Conservation (phyloP, 2,113 vertebrate genomes). For the Pteronura brasiliensis region DNA sequence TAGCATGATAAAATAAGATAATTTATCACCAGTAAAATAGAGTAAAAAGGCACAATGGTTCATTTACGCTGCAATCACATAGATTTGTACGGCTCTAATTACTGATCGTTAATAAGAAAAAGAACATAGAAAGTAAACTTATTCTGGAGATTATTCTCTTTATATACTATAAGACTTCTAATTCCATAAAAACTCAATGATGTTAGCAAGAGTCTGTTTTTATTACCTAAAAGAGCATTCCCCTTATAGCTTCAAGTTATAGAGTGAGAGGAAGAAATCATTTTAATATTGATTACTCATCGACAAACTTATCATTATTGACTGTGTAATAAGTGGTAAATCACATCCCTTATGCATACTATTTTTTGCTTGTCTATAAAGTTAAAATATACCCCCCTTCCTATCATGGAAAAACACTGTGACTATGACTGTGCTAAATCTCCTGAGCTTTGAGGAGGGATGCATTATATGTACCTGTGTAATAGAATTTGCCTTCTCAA, state of each 20-base stretch:
- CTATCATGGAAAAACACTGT: background rate
- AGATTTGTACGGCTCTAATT: background rate
- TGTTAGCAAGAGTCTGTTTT: background rate
- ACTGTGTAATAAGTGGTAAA: background rate
- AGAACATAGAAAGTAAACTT: background rate
- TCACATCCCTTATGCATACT: background rate
- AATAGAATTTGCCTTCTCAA: background rate
- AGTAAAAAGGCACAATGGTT: background rate
- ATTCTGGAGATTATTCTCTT: background rate
- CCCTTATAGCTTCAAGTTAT: background rate
- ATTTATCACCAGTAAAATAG: conserved; percentile 14
- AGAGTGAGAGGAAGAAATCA: background rate
- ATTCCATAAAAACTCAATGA: background rate
- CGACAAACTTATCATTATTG: background rate
- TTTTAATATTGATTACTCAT: background rate
- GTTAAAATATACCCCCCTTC: background rate
- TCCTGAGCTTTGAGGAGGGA: background rate
- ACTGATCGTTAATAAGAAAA: background rate
- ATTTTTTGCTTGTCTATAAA: background rate
- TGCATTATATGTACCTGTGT: background rate
- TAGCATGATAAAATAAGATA: background rate
- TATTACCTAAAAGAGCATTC: background rate
- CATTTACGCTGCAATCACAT: background rate
- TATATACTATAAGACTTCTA: background rate
- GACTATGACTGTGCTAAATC: background rate